Base-by-base conservation (phyloP, 2,113 vertebrate genomes). In the Neopipo cinnamomea region DNA sequence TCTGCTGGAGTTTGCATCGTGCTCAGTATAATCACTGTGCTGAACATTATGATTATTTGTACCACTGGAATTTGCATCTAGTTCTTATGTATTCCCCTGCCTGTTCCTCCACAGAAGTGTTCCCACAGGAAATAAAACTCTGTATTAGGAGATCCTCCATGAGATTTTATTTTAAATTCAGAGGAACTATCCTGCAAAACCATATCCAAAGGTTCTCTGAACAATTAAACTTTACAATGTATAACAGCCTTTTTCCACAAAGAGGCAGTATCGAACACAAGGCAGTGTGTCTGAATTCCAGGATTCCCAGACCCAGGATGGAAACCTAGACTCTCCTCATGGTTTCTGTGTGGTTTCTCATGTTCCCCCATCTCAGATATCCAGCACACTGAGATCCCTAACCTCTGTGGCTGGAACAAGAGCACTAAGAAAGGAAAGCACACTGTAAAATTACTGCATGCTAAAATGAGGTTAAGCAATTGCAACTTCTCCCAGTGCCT, bases 31-130 rank as follows among this genome's bases (percentile, higher is more conserved):
- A 96, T 96, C 85, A 94, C 92, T 93, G 76, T 90, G 67, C 81
- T 96, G 76, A 96, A 80, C 88, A 91, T 97, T 93, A 91, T 75
- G 89, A 87, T 97, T 96, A 94, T 82, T 92, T 92, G 89, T 91
- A 94, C 72, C 78, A 81, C 50, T 91, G 66, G 89, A 95, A 96
- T 91, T 89, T 93, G 93, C 84, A 68, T 95, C 93, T 88, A 39
- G 8, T 92, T 92, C 82, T 89, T 61, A 58, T 58, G 52, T 91
- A 92, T 87, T 94, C 88, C 86, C 74, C 37, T 93, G 80, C 49
- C 86, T 93, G 11, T 95, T 95, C 79, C 63, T 92, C 50, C 73
- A 41, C 30, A 66, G 52, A 90, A 94, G 49, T 88, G 93, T 63
- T 92, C 78, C 93, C 85, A 53, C 31, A 52, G 91, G 89, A 96